phyloP scores from a whole-genome alignment of 2,797 vertebrate species.

The Eleutherodactylus coqui region DNA sequence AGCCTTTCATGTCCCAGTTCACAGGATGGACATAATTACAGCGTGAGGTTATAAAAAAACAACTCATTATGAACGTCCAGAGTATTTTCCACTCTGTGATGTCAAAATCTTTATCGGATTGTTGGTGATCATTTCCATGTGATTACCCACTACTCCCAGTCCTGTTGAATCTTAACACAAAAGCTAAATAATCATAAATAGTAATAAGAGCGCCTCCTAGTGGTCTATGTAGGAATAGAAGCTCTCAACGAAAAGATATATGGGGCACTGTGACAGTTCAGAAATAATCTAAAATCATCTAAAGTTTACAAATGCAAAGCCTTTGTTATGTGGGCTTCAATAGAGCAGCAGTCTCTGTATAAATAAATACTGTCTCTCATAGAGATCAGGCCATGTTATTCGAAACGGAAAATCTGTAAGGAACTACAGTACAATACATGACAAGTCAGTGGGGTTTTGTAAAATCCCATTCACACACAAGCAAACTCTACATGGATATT shows the following conservation, averaged over 20 bases:
- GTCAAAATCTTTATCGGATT: slow-evolving; percentile 34
- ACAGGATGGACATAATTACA: not conserved
- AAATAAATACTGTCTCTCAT: too few species aligned
- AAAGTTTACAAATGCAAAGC: too few species aligned
- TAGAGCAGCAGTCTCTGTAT: too few species aligned
- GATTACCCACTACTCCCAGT: not conserved
- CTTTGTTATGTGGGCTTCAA: not conserved
- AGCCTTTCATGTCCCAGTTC: not conserved
- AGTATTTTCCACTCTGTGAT: slow-evolving; percentile 36
- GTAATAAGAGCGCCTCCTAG: not conserved
- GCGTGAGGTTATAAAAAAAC: not conserved
- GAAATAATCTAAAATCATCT: not conserved
- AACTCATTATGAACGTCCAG: not conserved
- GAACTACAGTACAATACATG: too few species aligned
- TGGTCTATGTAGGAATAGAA: not conserved
- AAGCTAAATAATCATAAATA: not conserved
- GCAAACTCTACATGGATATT: too few species aligned
- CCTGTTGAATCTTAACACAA: not conserved
- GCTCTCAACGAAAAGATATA: not conserved
- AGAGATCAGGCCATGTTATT: too few species aligned
- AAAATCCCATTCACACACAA: too few species aligned
- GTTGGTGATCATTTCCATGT: slow-evolving; percentile 11
- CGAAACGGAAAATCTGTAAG: too few species aligned
- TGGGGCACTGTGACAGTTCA: not conserved
- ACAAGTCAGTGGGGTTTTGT: too few species aligned